Percentiles rank a stretch among this genome's conserved stretches.
Evolutionary conservation across 2,113 vertebrate species (phyloP).

Genomic region (Labrus mixtus): DNA sequence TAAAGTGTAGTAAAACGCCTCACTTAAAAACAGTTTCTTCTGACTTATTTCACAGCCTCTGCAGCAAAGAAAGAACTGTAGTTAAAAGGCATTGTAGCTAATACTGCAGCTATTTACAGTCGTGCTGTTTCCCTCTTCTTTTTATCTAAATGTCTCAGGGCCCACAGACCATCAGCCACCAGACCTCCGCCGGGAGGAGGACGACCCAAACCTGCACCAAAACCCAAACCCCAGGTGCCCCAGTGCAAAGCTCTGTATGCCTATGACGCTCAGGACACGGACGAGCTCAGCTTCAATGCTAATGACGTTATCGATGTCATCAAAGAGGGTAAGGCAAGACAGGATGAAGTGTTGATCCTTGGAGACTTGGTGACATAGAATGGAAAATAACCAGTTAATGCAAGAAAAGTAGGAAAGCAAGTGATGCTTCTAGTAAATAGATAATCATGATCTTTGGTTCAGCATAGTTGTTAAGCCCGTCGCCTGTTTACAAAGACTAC

Average conservation of each 20-base stretch:
- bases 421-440: too few relatives aligned
- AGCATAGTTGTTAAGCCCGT: too few relatives aligned
- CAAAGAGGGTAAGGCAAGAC: slow-evolving; percentile 86
- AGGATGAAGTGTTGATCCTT: too few relatives aligned
- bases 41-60: slow-evolving; percentile 30
- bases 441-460: too few relatives aligned
- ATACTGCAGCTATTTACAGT: background rate
- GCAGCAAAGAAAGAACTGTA: slow-evolving; percentile 23
- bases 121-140: slow-evolving; percentile 7
- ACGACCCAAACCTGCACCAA: slow-evolving; percentile 94
- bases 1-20: background rate
- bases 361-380: too few relatives aligned
- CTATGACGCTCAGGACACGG: slow-evolving; percentile 98
- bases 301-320: slow-evolving; percentile 95
- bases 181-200: slow-evolving; percentile 92
- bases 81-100: background rate
- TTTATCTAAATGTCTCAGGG: slow-evolving; percentile 74
- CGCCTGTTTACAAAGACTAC: too few relatives aligned
- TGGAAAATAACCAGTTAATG: too few relatives aligned
- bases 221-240: slow-evolving; percentile 96
- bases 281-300: slow-evolving; percentile 98
- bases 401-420: too few relatives aligned
- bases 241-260: slow-evolving; percentile 97
- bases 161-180: slow-evolving; percentile 87
- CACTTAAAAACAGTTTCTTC: background rate